A percentile compares a stretch with the other conserved stretches of the same genome.
Evolutionary conservation across 2,888 invertebrate genomes (phyloP).

Genomic region (Didymodactylos carnosus): DNA sequence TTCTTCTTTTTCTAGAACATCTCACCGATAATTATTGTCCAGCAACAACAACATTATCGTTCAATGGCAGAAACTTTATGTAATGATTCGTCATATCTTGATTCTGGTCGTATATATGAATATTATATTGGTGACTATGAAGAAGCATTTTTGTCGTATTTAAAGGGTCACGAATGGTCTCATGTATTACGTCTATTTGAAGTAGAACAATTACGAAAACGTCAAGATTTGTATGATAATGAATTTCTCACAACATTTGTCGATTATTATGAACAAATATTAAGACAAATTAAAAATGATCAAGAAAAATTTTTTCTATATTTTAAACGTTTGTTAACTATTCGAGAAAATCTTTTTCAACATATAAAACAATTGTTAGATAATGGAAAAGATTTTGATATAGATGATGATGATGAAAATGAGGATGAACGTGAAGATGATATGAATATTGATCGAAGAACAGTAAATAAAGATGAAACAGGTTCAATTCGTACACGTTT

Average conservation of each 20-base stretch:
- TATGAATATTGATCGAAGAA: neutral
- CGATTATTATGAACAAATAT: neutral
- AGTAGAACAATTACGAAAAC: neutral
- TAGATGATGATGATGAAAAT: neutral
- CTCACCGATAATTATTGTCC: slow-evolving; percentile 24
- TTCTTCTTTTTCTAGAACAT: no score
- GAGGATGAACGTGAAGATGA: neutral
- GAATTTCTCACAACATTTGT: neutral
- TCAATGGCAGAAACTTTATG: neutral
- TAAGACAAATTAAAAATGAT: neutral
- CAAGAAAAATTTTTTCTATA: neutral
- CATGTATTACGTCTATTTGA: neutral
- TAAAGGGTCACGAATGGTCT: neutral
- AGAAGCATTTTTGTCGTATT: neutral
- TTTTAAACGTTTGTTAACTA: neutral
- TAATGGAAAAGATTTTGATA: neutral
- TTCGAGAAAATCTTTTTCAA: neutral
- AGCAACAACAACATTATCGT: neutral
- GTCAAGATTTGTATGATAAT: neutral
- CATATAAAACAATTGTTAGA: neutral
- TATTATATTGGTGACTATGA: slow-evolving; percentile 19
- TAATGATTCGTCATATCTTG: neutral
- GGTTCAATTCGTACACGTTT: neutral
- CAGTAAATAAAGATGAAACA: neutral
- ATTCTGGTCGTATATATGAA: slow-evolving; percentile 14